Evolutionary conservation across 2,888 invertebrate species (phyloP), one percentile per base, ranked within the genome.

Genomic region (Tachina fera): DNA sequence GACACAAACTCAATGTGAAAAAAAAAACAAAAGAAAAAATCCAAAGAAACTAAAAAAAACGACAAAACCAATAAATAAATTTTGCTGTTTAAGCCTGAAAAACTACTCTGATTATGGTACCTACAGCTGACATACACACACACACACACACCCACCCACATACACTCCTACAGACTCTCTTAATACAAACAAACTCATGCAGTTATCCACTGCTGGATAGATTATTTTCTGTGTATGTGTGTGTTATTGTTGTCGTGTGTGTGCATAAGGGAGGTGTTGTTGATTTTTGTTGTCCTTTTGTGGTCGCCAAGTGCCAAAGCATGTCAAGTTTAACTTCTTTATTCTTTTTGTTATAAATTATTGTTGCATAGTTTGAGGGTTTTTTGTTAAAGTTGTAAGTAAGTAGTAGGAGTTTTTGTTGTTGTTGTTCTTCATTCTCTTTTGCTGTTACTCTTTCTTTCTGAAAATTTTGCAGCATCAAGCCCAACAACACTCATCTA

Each of bases 301-400:
- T 71, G 84, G 87, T 85, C 83, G 87, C 79, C 80, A 70, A 80
- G 61, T 77, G 74, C 65, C 80, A 82, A 61, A 83, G 86, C 71
- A 86, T 83, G 75, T 82, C 81, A 81, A 84, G 67, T 77, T 81
- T 71, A 84, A 81, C 78, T 82, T 79, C 70, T 79, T 71, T 82
- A 79, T 71, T 67, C 53, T 43, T 53, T 47, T 58, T 53, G n/a
- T 31, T 63, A 41, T 39, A 61, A 39, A 68, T 47, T 68, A 60
- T 51, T 68, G 58, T 60, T 60, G 51, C 51, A 67, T 68, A 60
- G 49, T 80, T 67, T 77, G 47, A 41, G 61, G 60, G 10, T 53
- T 16, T 67, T 31, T 39, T 53, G 1, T 47, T 22, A 43, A 9
- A 43, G 22, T 22, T 79, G 45, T n/a, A 19, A 22, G 19, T 41